phyloP scores from a whole-genome alignment of 2,113 vertebrate genomes.

The Megaceryle torquata region DNA sequence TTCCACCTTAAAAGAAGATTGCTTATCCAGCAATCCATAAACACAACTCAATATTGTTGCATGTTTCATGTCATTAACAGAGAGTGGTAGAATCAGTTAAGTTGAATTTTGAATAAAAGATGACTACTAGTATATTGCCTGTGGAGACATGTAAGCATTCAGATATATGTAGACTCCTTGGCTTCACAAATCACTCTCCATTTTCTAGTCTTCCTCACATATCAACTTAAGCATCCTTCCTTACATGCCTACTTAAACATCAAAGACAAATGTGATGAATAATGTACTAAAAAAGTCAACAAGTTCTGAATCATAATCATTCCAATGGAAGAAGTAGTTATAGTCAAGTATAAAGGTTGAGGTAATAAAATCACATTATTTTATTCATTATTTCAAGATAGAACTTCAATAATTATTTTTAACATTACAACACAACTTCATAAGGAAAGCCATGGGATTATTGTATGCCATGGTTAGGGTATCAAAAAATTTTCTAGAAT shows the following conservation, averaged over 20 bases:
- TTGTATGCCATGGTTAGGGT: background rate
- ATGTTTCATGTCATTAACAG: conserved; percentile 7
- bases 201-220: background rate
- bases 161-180: background rate
- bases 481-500: background rate
- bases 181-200: background rate
- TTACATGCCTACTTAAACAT: background rate
- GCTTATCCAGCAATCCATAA: background rate
- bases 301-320: background rate
- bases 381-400: background rate
- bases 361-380: background rate
- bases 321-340: background rate
- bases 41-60: background rate
- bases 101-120: background rate
- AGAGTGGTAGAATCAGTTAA: background rate
- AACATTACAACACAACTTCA: background rate
- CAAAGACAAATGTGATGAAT: background rate
- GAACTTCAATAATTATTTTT: background rate
- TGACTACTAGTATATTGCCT: background rate
- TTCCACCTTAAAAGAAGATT: background rate
- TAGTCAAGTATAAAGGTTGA: background rate
- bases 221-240: background rate
- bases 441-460: background rate
- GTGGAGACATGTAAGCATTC: background rate
- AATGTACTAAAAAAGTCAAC: background rate